A percentile compares a stretch with the other conserved stretches of the same genome.
These are phyloP conservation scores for Episyrphus balteatus DNA, from an alignment of 1,140 invertebrate genomes.

Conservation along the genomic window DNA sequence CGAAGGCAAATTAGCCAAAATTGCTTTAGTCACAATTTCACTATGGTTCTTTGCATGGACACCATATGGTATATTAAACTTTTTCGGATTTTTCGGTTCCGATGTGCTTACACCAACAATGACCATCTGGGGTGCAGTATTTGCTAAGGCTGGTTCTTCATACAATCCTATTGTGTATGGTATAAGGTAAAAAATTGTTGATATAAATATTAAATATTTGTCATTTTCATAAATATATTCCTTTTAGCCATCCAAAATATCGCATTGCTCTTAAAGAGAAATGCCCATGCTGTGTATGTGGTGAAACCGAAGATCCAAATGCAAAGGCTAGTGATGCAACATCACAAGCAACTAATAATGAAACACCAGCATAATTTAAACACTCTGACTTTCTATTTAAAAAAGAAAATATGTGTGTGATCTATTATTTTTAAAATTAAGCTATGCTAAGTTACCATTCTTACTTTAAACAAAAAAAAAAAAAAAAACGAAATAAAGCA, in stretches of 20 bases:
- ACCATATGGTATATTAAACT: slow-evolving; percentile 53
- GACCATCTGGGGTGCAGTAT: slow-evolving; percentile 50
- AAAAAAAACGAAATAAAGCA: no score
- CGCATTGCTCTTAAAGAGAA: slow-evolving; percentile 56
- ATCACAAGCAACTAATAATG: slow-evolving; percentile 36
- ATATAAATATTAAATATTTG: neutral
- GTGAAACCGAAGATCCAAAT: slow-evolving; percentile 31
- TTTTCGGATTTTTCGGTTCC: slow-evolving; percentile 47
- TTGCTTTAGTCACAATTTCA: slow-evolving; percentile 55
- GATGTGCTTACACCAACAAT: slow-evolving; percentile 45
- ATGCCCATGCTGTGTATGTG: slow-evolving; percentile 56
- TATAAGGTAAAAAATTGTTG: slow-evolving; percentile 41
- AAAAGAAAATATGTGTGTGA: no score
- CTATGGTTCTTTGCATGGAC: slow-evolving; percentile 61
- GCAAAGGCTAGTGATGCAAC: slow-evolving; percentile 37
- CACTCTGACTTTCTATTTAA: no score
- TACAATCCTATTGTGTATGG: slow-evolving; percentile 53
- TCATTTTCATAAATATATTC: neutral
- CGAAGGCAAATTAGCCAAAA: slow-evolving; percentile 45
- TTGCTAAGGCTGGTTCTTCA: slow-evolving; percentile 47
- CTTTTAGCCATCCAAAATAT: slow-evolving; percentile 63
- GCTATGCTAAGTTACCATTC: no score
- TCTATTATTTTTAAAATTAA: no score
- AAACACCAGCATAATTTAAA: slow-evolving; percentile 22
- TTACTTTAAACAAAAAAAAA: no score